These are phyloP conservation scores for Mastacembelus armatus DNA, from an alignment of 2,797 vertebrate genomes.

Conservation along the genomic window DNA sequence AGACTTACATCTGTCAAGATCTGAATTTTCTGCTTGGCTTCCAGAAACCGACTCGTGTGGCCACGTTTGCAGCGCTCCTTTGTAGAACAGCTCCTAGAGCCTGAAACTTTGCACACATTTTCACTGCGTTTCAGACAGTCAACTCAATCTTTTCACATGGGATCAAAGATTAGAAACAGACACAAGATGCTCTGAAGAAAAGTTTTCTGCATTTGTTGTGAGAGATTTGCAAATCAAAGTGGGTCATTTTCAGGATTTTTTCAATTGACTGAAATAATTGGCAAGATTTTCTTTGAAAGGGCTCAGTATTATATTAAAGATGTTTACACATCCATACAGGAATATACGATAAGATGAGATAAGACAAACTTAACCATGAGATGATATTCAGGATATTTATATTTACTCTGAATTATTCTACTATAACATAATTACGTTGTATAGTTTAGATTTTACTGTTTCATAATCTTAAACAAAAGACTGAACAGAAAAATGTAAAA, in stretches of 20 bases:
- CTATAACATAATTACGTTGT: not conserved
- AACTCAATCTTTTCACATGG: not conserved
- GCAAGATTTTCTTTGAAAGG: not conserved
- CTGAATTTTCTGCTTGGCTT: slow-evolving; percentile 3
- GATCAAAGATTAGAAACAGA: not conserved
- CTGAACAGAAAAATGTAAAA: not conserved
- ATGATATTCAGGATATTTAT: too few species aligned
- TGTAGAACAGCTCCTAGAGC: not conserved
- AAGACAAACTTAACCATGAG: too few species aligned
- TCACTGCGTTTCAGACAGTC: not conserved
- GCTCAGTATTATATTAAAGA: not conserved
- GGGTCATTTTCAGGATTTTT: not conserved
- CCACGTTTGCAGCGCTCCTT: not conserved
- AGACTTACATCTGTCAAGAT: not conserved
- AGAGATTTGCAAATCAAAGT: not conserved
- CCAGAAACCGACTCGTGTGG: not conserved
- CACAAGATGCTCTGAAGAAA: not conserved
- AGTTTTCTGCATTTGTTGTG: not conserved
- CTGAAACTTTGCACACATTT: not conserved
- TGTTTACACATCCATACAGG: not conserved
- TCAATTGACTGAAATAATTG: not conserved
- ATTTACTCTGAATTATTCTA: too few species aligned
- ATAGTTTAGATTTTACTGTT: slow-evolving; percentile 2
- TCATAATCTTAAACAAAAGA: not conserved
- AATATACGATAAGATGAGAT: too few species aligned